Conservation (phyloP, 1,140 invertebrate genomes). For the Varroa destructor region DNA sequence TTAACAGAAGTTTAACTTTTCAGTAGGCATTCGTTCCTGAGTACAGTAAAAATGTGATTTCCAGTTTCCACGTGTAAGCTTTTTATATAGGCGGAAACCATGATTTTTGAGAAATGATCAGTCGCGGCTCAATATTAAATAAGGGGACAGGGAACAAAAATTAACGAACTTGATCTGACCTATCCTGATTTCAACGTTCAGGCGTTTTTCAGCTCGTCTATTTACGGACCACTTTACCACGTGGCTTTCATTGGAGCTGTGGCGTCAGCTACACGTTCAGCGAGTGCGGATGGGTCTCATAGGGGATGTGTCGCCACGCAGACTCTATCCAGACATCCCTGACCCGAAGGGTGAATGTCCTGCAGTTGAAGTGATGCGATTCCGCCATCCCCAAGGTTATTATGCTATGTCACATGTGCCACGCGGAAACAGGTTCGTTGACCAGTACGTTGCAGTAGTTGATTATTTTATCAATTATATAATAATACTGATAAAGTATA, state of each 20-base stretch:
- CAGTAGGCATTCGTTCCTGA: no score
- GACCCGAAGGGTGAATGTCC: constrained; percentile 41
- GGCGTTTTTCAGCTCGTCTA: constrained; percentile 1
- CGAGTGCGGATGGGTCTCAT: background rate
- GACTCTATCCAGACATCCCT: constrained; percentile 17
- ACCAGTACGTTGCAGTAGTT: no score
- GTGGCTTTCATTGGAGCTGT: constrained; percentile 10
- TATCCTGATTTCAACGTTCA: background rate
- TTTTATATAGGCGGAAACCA: no score
- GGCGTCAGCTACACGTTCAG: constrained; percentile 19
- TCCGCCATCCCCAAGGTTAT: constrained; percentile 38
- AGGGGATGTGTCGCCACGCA: constrained; percentile 3
- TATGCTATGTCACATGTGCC: constrained; percentile 35
- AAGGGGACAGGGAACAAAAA: no score
- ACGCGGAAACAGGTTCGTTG: background rate
- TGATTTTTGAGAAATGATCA: no score
- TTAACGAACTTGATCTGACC: background rate
- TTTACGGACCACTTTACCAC: constrained; percentile 20
- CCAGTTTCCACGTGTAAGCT: no score
- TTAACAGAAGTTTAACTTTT: no score
- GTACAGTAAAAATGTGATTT: no score
- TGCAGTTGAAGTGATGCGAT: constrained; percentile 42
- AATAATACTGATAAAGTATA: no score
- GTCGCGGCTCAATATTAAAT: no score
- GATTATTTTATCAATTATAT: no score